Evolutionary conservation across 1,140 invertebrate genomes (phyloP).

Genomic region (Drosophila tropicalis): DNA sequence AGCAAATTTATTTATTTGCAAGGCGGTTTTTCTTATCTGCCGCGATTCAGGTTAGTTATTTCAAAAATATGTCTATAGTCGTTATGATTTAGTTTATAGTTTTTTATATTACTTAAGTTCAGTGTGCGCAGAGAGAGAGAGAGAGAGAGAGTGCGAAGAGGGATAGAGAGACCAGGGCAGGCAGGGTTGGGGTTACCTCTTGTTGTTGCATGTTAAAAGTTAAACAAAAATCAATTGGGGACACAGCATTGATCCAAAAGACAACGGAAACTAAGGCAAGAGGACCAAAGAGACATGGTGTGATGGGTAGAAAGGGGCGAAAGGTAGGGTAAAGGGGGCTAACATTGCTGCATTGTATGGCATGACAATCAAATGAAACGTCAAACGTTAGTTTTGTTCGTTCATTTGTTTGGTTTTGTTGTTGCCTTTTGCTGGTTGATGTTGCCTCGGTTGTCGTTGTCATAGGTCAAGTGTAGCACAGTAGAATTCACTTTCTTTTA

Average conservation of each 20-base stretch:
- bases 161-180: neutral
- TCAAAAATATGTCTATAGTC: neutral
- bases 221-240: slow-evolving; percentile 79
- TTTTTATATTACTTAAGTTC: neutral
- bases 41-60: too few relatives aligned
- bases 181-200: slow-evolving; percentile 33
- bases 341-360: slow-evolving; percentile 45
- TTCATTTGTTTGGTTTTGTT: slow-evolving; percentile 19
- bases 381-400: slow-evolving; percentile 55
- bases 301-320: neutral
- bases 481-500: slow-evolving; percentile 80
- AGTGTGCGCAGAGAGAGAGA: neutral
- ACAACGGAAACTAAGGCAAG: slow-evolving; percentile 33
- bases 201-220: slow-evolving; percentile 75
- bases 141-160: too few relatives aligned
- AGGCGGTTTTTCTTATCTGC: too few relatives aligned
- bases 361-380: slow-evolving; percentile 79
- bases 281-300: slow-evolving; percentile 24
- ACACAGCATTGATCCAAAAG: slow-evolving; percentile 74
- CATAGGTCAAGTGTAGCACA: slow-evolving; percentile 81
- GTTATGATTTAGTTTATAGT: neutral
- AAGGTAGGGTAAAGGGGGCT: slow-evolving; percentile 4
- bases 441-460: slow-evolving; percentile 56
- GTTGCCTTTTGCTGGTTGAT: slow-evolving; percentile 29
- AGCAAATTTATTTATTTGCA: too few relatives aligned